These are phyloP conservation scores for Heterochromis multidens DNA, from an alignment of 2,113 vertebrate genomes.

Conservation along the genomic window DNA sequence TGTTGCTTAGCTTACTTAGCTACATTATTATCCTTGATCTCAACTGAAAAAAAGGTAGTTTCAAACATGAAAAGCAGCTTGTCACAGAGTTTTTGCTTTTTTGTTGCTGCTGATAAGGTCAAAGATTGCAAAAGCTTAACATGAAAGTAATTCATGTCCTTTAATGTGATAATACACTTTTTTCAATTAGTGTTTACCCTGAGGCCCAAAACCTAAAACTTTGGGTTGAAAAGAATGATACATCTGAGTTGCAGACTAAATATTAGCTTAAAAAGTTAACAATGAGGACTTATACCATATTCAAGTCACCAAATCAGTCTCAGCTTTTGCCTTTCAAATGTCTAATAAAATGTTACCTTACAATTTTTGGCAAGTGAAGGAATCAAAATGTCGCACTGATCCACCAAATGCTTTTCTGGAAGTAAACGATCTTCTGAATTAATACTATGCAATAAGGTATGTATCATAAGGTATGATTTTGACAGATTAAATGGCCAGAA, in stretches of 20 bases:
- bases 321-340: neutral
- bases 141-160: slow-evolving; percentile 35
- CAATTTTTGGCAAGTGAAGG: neutral
- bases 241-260: neutral
- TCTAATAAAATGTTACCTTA: slow-evolving; percentile 11
- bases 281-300: neutral
- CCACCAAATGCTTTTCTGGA: neutral
- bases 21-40: slow-evolving; percentile 18
- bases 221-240: slow-evolving; percentile 28
- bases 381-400: neutral
- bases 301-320: neutral
- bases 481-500: neutral
- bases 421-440: neutral
- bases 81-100: slow-evolving; percentile 34
- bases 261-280: neutral
- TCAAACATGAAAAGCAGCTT: slow-evolving; percentile 42
- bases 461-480: too few relatives aligned
- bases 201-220: slow-evolving; percentile 21
- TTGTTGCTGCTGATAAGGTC: slow-evolving; percentile 43
- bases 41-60: neutral
- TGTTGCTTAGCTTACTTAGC: neutral
- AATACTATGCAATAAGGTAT: neutral
- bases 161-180: slow-evolving; percentile 48
- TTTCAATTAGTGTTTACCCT: slow-evolving; percentile 58
- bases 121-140: slow-evolving; percentile 25